Conservation (phyloP, 2,888 invertebrate species). For the Sinohyriopsis cumingii region DNA sequence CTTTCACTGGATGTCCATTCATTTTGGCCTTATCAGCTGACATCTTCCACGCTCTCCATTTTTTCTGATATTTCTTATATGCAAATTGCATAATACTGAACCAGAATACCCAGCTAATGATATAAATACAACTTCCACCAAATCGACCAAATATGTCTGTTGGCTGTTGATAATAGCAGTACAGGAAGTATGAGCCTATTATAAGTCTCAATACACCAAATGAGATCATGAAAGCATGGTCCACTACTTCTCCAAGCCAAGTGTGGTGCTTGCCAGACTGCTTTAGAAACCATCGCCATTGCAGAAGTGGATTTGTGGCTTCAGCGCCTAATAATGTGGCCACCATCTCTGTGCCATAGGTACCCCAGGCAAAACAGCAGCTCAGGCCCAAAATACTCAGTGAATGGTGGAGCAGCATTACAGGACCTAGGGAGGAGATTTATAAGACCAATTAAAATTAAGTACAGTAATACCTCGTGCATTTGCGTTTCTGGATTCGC, state of each 20-base stretch:
- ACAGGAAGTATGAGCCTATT: slow-evolving; percentile 60
- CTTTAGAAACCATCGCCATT: slow-evolving; percentile 68
- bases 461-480: too few relatives aligned
- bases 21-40: slow-evolving; percentile 4
- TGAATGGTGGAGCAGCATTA: slow-evolving; percentile 69
- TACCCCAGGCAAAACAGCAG: slow-evolving; percentile 48
- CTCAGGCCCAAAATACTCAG: slow-evolving; percentile 63
- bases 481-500: too few relatives aligned
- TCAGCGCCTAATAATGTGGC: slow-evolving; percentile 68
- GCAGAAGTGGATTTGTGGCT: slow-evolving; percentile 69
- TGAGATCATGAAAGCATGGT: slow-evolving; percentile 61
- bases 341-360: slow-evolving; percentile 68
- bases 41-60: slow-evolving; percentile 18
- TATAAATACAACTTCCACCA: slow-evolving; percentile 65
- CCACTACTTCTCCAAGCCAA: slow-evolving; percentile 56
- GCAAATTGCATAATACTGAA: slow-evolving; percentile 64
- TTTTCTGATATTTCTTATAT: slow-evolving; percentile 54
- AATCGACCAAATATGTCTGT: slow-evolving; percentile 59
- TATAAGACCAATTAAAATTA: neutral
- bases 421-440: slow-evolving; percentile 53
- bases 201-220: slow-evolving; percentile 65
- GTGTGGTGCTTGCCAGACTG: slow-evolving; percentile 54
- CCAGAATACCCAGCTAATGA: slow-evolving; percentile 67
- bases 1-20: slow-evolving; percentile 1
- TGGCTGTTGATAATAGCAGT: slow-evolving; percentile 56